phyloP scores from a whole-genome alignment of 2,888 invertebrate species.

The Stegophylla sp. region DNA sequence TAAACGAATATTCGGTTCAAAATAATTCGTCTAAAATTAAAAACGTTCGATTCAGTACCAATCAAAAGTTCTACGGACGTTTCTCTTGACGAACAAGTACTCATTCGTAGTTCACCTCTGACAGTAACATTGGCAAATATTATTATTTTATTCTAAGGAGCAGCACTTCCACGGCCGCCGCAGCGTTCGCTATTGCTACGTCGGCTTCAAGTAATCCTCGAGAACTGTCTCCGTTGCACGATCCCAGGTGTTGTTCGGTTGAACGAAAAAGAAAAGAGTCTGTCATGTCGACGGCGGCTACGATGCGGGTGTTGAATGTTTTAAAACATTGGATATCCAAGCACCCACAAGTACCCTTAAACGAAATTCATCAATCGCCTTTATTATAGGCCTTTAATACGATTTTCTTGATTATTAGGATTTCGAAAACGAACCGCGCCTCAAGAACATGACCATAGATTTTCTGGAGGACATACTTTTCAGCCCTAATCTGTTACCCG shows the following conservation, averaged over 20 bases:
- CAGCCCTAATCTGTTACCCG: constrained; percentile 81
- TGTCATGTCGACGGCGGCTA: constrained; percentile 89
- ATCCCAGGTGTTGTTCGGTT: constrained; percentile 64
- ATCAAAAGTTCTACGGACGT: constrained; percentile 39
- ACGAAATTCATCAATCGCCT: not conserved
- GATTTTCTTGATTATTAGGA: constrained; percentile 67
- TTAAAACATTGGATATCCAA: constrained; percentile 91
- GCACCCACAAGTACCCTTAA: constrained; percentile 74
- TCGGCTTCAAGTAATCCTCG: constrained; percentile 85
- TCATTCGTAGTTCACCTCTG: constrained; percentile 21
- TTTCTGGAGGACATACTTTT: constrained; percentile 87
- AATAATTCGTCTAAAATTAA: constrained; percentile 29
- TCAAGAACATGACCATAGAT: constrained; percentile 80
- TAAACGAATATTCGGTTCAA: not conserved
- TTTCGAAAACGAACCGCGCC: constrained; percentile 78
- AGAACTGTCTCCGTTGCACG: constrained; percentile 67
- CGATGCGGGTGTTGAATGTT: constrained; percentile 89
- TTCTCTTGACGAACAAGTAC: constrained; percentile 35
- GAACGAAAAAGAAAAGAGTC: constrained; percentile 70
- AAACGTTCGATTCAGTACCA: constrained; percentile 32
- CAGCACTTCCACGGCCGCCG: constrained; percentile 84
- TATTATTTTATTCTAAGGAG: constrained; percentile 68
- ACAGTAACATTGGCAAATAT: constrained; percentile 4
- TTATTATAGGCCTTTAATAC: not conserved
- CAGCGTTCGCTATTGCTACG: constrained; percentile 89